Percentiles rank a stretch among this genome's conserved stretches.
Conservation (phyloP, 2,888 invertebrate genomes). For the Ctena decussata region DNA sequence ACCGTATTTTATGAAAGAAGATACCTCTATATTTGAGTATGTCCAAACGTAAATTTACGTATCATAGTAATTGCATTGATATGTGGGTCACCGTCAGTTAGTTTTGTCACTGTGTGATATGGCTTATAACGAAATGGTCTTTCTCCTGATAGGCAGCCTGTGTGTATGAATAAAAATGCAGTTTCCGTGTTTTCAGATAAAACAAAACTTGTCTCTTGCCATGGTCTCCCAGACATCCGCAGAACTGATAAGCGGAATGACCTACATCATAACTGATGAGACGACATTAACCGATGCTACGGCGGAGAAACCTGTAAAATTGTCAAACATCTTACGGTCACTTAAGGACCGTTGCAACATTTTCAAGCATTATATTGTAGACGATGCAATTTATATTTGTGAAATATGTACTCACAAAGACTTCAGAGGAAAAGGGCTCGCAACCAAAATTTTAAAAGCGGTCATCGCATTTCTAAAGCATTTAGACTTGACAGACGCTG, state of each 20-base stretch:
- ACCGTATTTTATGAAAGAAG: too few relatives aligned
- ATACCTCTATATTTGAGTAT: too few relatives aligned
- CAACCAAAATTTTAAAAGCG: not conserved
- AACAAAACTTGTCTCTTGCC: not conserved
- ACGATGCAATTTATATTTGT: not conserved
- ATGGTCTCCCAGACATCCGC: not conserved
- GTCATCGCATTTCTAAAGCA: not conserved
- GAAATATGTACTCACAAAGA: not conserved
- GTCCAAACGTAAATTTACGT: too few relatives aligned
- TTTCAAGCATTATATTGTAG: not conserved
- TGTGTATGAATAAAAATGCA: too few relatives aligned
- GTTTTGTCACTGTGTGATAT: too few relatives aligned
- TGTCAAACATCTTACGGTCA: not conserved
- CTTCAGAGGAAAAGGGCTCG: not conserved
- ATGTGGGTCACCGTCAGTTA: too few relatives aligned
- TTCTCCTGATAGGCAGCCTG: too few relatives aligned
- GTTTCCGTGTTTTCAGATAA: too few relatives aligned
- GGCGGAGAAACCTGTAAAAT: not conserved
- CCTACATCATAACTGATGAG: not conserved
- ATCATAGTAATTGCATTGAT: too few relatives aligned
- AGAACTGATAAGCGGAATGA: not conserved
- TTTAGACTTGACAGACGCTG: not conserved
- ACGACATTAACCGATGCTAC: not conserved
- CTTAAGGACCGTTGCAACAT: not conserved
- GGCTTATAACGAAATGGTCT: too few relatives aligned